These are phyloP conservation scores for Chanos chanos DNA, from an alignment of 2,797 vertebrate species.

Conservation along the genomic window DNA sequence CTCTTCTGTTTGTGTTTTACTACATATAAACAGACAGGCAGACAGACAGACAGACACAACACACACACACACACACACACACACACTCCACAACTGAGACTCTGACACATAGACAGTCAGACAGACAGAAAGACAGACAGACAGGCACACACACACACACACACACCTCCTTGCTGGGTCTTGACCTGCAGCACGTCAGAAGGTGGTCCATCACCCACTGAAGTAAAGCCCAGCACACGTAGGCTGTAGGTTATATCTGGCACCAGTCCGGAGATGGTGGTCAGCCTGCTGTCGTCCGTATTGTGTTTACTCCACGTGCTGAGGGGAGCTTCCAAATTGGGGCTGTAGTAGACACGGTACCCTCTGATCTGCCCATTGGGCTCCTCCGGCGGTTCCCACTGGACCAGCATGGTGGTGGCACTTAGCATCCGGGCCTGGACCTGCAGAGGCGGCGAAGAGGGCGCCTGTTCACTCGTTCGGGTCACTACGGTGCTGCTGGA, in stretches of 20 bases:
- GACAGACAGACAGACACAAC: not conserved
- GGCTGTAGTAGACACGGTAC: constrained; percentile 88
- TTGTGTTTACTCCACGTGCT: constrained; percentile 90
- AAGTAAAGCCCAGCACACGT: constrained; percentile 88
- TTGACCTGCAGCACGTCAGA: constrained; percentile 91
- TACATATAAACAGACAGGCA: no score
- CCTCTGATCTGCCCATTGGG: constrained; percentile 90
- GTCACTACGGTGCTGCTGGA: constrained; percentile 80
- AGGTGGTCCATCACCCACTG: constrained; percentile 88
- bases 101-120: not conserved
- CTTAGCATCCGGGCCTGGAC: constrained; percentile 91
- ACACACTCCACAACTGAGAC: no score
- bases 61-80: not conserved
- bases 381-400: constrained; percentile 94
- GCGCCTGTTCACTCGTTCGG: constrained; percentile 91
- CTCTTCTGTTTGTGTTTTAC: no score
- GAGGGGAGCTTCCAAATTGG: constrained; percentile 71
- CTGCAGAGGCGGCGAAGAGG: constrained; percentile 87
- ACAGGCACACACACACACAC: not conserved
- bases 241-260: constrained; percentile 89
- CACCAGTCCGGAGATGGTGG: constrained; percentile 85
- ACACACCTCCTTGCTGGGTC: constrained; percentile 87
- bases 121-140: not conserved
- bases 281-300: constrained; percentile 83
- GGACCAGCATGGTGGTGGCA: constrained; percentile 89